A percentile compares a stretch with the other conserved stretches of the same genome.
Conservation (phyloP, 1,140 invertebrate genomes). For the Megalonaias nervosa region DNA sequence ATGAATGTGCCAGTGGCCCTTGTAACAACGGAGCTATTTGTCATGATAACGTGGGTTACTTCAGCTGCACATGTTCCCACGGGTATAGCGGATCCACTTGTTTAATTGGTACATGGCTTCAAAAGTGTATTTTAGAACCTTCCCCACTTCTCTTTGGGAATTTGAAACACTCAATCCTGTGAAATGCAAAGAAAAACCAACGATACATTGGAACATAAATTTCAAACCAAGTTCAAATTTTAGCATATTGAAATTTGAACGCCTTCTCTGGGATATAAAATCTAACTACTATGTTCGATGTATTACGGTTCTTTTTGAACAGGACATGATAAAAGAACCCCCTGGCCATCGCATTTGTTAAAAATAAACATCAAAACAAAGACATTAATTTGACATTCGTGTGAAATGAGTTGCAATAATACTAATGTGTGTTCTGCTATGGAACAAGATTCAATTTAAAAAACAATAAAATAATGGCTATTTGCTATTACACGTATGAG, state of each 20-base stretch:
- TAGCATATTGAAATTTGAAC: not conserved
- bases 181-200: slow-evolving; percentile 82
- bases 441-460: too few species aligned
- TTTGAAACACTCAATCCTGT: slow-evolving; percentile 63
- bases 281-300: slow-evolving; percentile 18
- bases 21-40: too few species aligned
- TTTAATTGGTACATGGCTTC: not conserved
- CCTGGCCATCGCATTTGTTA: fast-evolving
- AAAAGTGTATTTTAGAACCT: too few species aligned
- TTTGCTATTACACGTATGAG: too few species aligned
- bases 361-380: too few species aligned
- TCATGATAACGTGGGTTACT: too few species aligned
- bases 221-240: not conserved
- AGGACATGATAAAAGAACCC: fast-evolving
- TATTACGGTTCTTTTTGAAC: slow-evolving; percentile 7
- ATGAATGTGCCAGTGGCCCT: too few species aligned
- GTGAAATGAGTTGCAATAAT: too few species aligned
- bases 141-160: not conserved
- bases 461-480: too few species aligned
- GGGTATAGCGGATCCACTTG: not conserved
- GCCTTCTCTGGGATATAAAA: slow-evolving; percentile 30
- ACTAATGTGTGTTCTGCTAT: too few species aligned
- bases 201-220: slow-evolving; percentile 22
- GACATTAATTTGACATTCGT: too few species aligned
- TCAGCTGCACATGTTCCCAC: too few species aligned